Conservation (phyloP, 35 echinoderm and acorn worm species). For the Eucidaris tribuloides region DNA sequence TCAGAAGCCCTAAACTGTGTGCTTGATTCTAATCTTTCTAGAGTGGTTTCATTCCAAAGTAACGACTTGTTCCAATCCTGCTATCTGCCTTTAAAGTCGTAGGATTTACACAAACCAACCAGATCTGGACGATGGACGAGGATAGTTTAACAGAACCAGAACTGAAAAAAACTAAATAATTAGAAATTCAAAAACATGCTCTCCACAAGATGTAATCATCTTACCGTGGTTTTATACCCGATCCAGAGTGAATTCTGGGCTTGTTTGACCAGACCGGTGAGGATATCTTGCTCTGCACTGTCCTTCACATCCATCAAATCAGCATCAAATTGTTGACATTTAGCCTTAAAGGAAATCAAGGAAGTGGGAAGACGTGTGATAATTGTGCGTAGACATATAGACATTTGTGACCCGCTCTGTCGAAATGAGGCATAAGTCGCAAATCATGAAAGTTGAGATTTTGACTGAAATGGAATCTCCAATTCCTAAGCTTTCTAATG, state of each 20-base stretch:
- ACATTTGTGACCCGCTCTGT: too few species aligned
- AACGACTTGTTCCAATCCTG: neutral
- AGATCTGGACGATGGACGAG: neutral
- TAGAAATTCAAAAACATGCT: neutral
- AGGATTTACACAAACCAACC: neutral
- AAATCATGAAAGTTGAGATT: too few species aligned
- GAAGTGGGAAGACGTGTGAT: too few species aligned
- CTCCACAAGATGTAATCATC: neutral
- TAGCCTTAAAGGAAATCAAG: too few species aligned
- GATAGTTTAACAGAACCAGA: neutral
- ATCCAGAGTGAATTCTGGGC: neutral
- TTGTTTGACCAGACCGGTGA: neutral
- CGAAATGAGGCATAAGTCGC: too few species aligned
- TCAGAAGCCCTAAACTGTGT: too few species aligned
- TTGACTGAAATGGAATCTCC: too few species aligned
- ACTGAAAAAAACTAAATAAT: neutral
- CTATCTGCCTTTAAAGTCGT: neutral
- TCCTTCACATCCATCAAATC: neutral
- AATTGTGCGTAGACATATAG: too few species aligned
- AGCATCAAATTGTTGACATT: neutral
- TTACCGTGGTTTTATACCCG: neutral
- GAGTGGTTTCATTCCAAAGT: neutral
- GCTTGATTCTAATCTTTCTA: neutral
- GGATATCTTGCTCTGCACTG: neutral
- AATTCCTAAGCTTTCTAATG: too few species aligned